Base-by-base conservation (phyloP, 2,113 vertebrate species). In the Struthio camelus region DNA sequence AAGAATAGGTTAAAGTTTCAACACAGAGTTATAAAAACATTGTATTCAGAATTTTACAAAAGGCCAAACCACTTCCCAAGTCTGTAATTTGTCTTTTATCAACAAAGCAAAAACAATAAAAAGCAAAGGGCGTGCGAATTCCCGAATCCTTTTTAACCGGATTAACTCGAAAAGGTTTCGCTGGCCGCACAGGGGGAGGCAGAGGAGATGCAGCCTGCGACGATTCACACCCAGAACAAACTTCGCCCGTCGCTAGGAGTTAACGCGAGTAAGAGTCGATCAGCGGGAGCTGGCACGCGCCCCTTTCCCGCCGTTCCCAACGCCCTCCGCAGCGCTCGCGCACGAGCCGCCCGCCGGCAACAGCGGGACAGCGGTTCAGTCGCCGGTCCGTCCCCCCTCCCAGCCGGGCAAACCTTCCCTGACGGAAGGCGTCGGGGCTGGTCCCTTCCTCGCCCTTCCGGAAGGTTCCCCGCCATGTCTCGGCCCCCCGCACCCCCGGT, bases 341-440 rank as follows among this genome's bases (percentile, higher is more conserved):
- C 61, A 4, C 46, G 14, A 17, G 3, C 28, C 2, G 24, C 46
- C 11, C 16, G 0, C 53, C 3, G 34, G 17, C 4, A 36, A 65
- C 22, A 2, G 2, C 38, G 7, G 18, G 46, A 19, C 17, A 8
- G n/a, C n/a, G 18, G 46, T 6, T 19, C 44, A 6, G 18, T 19
- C 18, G 8, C 4, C 18, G 46, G 46, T 0, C 24, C 34, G 20
- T 4, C 27, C 2, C 7, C 17, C 46, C 34, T 24, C n/a, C 3
- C 36, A 30, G 22, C 1, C 1, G 0, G 42, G 0, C 65, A 6
- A 10, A 3, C 46, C 14, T 13, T 14, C 30, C 53, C 46, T 18
- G 30, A 58, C n/a, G 17, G 40, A 10, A n/a, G n/a, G n/a, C n/a
- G n/a, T n/a, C n/a, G n/a, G n/a, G n/a, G n/a, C n/a, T n/a, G n/a